These are phyloP conservation scores for Ichneumoninae sp. DNA, from an alignment of 2,888 invertebrate genomes.

Conservation along the genomic window DNA sequence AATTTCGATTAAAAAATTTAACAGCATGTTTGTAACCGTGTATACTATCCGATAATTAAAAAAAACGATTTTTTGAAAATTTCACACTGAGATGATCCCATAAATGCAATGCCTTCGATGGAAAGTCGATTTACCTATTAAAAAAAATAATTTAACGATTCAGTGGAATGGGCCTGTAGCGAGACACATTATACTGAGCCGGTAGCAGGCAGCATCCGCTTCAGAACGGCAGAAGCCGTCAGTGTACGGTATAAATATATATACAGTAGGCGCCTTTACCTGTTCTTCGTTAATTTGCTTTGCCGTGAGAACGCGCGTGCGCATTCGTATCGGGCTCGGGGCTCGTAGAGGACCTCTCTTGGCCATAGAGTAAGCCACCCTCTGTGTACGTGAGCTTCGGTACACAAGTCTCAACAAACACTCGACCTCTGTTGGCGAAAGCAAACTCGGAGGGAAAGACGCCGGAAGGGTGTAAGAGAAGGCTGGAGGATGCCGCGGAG, in stretches of 20 bases:
- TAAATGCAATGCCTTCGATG: slow-evolving; percentile 16
- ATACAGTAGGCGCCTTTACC: slow-evolving; percentile 46
- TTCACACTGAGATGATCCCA: neutral
- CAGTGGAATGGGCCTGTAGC: neutral
- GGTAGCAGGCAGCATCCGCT: slow-evolving; percentile 8
- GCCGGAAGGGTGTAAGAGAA: slow-evolving; percentile 60
- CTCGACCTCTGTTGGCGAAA: slow-evolving; percentile 62
- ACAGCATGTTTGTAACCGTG: too few species aligned
- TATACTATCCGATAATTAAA: too few species aligned
- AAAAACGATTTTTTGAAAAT: too few species aligned
- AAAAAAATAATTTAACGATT: neutral
- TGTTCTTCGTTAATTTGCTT: slow-evolving; percentile 61
- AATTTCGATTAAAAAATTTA: too few species aligned
- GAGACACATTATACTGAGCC: slow-evolving; percentile 30
- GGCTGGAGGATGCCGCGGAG: slow-evolving; percentile 8
- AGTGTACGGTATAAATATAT: slow-evolving; percentile 7
- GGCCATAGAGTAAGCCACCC: slow-evolving; percentile 34
- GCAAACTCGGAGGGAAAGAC: slow-evolving; percentile 58
- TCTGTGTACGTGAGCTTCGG: slow-evolving; percentile 64
- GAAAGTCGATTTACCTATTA: neutral
- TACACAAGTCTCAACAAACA: slow-evolving; percentile 67
- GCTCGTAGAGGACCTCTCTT: slow-evolving; percentile 21
- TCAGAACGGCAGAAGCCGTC: neutral
- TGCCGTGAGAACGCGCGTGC: slow-evolving; percentile 47
- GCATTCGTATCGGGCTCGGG: slow-evolving; percentile 55